Conservation (phyloP, 2,113 vertebrate species). For the Budorcas taxicolor region DNA sequence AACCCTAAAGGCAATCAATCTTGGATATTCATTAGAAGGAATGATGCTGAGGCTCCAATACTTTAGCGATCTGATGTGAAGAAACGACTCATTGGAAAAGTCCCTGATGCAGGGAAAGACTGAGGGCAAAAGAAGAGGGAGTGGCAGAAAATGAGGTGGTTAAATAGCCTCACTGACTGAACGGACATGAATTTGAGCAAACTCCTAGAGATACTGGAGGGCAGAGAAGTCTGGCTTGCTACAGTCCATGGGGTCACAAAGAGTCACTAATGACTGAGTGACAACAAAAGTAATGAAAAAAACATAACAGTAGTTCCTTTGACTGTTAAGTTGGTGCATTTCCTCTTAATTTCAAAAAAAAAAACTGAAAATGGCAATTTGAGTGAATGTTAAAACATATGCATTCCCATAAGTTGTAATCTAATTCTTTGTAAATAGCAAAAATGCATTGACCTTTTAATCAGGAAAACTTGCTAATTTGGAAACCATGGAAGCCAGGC, state of each 20-base stretch:
- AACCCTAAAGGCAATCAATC: neutral
- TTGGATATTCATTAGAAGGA: neutral
- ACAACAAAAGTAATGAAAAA: neutral
- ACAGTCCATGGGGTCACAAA: neutral
- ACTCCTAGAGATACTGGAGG: neutral
- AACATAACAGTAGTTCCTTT: neutral
- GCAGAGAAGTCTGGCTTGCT: neutral
- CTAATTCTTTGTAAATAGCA: neutral
- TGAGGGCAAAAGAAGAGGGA: neutral
- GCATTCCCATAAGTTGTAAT: neutral
- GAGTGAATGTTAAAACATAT: neutral
- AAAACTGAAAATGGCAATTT: neutral
- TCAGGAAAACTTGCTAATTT: constrained; percentile 37
- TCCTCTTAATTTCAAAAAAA: constrained; percentile 20
- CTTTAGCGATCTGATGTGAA: neutral
- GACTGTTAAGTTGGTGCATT: neutral
- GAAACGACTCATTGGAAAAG: neutral
- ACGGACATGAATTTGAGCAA: neutral
- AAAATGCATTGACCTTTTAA: constrained; percentile 18
- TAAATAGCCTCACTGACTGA: neutral
- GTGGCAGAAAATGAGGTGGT: neutral
- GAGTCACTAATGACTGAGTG: neutral
- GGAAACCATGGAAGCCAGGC: neutral
- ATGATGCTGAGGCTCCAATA: neutral
- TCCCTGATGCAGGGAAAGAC: neutral